Evolutionary conservation across 2,113 vertebrate genomes (phyloP).

Genomic region (Columba livia): DNA sequence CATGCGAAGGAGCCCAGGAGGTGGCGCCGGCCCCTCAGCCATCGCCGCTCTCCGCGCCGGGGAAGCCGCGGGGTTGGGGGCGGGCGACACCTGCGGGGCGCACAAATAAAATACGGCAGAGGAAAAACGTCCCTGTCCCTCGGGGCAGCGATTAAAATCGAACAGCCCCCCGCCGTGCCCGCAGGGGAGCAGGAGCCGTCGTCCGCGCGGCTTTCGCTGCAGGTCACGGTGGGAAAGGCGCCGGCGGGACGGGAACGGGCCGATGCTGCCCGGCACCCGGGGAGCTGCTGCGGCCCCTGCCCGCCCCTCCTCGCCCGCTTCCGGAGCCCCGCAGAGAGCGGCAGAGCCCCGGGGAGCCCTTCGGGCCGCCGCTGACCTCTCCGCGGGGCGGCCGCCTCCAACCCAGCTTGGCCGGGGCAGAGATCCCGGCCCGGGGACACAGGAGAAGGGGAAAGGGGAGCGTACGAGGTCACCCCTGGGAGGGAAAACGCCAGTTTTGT

Average conservation of each 20-base stretch:
- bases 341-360: no score
- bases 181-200: background rate
- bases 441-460: background rate
- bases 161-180: background rate
- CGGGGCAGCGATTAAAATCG: background rate
- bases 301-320: no score
- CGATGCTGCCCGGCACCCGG: background rate
- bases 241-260: background rate
- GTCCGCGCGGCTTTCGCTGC: background rate
- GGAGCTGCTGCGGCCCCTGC: no score
- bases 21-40: slow-evolving; percentile 36
- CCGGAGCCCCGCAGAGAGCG: background rate
- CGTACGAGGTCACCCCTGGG: rapidly evolving
- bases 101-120: rapidly evolving
- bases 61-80: background rate
- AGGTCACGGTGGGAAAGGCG: background rate
- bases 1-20: slow-evolving; percentile 4
- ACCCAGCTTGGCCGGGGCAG: background rate
- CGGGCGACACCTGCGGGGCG: background rate
- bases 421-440: background rate
- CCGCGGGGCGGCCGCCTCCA: background rate
- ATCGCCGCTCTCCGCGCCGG: rapidly evolving
- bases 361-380: no score
- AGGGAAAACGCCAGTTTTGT: background rate
- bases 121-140: background rate